Evolutionary conservation across 2,113 vertebrate genomes (phyloP).

Genomic region (Oreochromis aureus): DNA sequence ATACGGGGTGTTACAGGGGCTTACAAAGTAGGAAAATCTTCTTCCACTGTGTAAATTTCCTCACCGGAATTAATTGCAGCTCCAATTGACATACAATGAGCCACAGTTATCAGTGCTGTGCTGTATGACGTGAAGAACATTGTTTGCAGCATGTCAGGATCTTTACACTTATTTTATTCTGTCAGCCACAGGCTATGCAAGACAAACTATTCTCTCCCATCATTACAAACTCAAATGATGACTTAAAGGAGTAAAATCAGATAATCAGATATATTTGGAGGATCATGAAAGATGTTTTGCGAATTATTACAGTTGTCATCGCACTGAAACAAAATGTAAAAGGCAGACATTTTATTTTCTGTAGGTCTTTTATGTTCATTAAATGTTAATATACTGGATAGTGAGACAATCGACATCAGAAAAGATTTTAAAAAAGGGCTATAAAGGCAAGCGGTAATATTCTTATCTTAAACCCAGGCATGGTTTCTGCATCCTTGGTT

Average conservation of each 20-base stretch:
- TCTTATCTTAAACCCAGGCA: not conserved
- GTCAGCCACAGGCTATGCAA: not conserved
- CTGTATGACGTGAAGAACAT: not conserved
- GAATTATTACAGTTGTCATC: not conserved
- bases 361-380: not conserved
- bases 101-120: not conserved
- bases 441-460: not conserved
- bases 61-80: not conserved
- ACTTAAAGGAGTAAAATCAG: not conserved
- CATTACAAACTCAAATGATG: not conserved
- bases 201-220: not conserved
- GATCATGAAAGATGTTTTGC: not conserved
- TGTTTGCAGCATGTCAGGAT: not conserved
- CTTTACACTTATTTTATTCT: not conserved
- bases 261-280: not conserved
- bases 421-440: not conserved
- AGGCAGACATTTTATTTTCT: not conserved
- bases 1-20: not conserved
- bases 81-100: not conserved
- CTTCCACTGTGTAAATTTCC: not conserved
- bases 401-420: not conserved
- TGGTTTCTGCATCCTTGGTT: not conserved
- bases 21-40: conserved; percentile 1
- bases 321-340: not conserved
- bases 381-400: not conserved